Base-by-base conservation (phyloP, 2,113 vertebrate genomes). In the Casuarius casuarius region DNA sequence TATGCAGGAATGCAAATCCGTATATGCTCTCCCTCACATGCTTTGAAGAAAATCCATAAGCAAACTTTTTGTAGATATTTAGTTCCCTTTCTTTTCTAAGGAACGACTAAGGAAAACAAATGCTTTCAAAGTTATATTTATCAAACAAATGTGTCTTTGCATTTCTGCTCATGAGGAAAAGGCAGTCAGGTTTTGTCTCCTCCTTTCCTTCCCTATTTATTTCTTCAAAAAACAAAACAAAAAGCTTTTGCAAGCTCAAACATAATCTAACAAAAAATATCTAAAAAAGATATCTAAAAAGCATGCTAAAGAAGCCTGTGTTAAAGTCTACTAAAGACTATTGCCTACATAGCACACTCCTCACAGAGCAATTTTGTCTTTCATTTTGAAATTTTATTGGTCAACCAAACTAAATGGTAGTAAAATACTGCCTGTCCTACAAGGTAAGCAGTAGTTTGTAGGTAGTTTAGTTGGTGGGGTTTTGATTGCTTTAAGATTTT, bases 161-260 rank as follows among this genome's bases (percentile, higher is more conserved):
- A 52, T 29, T 77, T 66, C 48, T 73, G 26, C 15, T 62, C 44
- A 84, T 46, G 76, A 92, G 46, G 51, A 94, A 94, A 68, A 80
- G 22, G 38, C 83, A 40, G 44, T 91, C 84, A 94, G 61, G 73
- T 86, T 85, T 94, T 95, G 59, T 66, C 93, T 92, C 62, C 80
- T 90, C 51, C 72, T 84, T 70, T 52, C 10, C 66, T 91, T 95
- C 80, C 74, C 29, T 71, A 56, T 75, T 84, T 58, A 26, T 78
- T 85, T 90, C 19, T 54, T 84, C 10, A 40, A 80, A 40, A 66
- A 79, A 46, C 1, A 52, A 48, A 73, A 66, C 35, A 38, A 48
- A 82, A 66, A 35, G 73, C 52, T 46, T 89, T 95, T 74, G 80
- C 92, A 76, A 84, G 82, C 82, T 13, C 29, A 67, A 52, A 40